Evolutionary conservation across 2,888 invertebrate genomes (phyloP).

Genomic region (Cephus runcator): DNA sequence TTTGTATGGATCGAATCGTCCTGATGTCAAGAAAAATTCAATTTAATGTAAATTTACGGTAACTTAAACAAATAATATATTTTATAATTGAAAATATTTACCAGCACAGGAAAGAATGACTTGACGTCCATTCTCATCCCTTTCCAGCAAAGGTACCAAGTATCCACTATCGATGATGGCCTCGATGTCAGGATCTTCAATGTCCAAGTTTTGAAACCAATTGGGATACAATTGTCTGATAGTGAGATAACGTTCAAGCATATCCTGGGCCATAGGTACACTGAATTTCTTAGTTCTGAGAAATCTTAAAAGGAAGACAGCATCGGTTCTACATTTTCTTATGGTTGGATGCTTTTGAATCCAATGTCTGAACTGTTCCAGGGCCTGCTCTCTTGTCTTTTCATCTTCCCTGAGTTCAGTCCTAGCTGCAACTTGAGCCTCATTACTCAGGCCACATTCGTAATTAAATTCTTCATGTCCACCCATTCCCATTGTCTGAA

Average conservation of each 20-base stretch:
- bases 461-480: slow-evolving; percentile 38
- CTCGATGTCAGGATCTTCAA: slow-evolving; percentile 80
- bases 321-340: slow-evolving; percentile 82
- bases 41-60: not conserved
- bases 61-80: not conserved
- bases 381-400: slow-evolving; percentile 76
- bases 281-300: slow-evolving; percentile 89
- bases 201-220: slow-evolving; percentile 86
- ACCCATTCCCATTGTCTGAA: slow-evolving; percentile 37
- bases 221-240: slow-evolving; percentile 86
- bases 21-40: slow-evolving; percentile 52
- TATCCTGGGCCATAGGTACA: slow-evolving; percentile 85
- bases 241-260: slow-evolving; percentile 87
- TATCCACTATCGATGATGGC: slow-evolving; percentile 86
- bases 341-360: slow-evolving; percentile 85
- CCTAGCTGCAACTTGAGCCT: slow-evolving; percentile 45
- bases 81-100: slow-evolving; percentile 43
- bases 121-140: slow-evolving; percentile 80
- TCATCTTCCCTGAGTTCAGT: slow-evolving; percentile 84
- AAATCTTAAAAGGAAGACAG: slow-evolving; percentile 84
- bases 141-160: slow-evolving; percentile 77
- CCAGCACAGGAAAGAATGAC: slow-evolving; percentile 85
- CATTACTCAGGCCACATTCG: slow-evolving; percentile 43
- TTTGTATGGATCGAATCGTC: slow-evolving; percentile 80
- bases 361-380: slow-evolving; percentile 84